A percentile compares a stretch with the other conserved stretches of the same genome.
phyloP scores from a whole-genome alignment of 2,113 vertebrate species.

The Otocyon megalotis region DNA sequence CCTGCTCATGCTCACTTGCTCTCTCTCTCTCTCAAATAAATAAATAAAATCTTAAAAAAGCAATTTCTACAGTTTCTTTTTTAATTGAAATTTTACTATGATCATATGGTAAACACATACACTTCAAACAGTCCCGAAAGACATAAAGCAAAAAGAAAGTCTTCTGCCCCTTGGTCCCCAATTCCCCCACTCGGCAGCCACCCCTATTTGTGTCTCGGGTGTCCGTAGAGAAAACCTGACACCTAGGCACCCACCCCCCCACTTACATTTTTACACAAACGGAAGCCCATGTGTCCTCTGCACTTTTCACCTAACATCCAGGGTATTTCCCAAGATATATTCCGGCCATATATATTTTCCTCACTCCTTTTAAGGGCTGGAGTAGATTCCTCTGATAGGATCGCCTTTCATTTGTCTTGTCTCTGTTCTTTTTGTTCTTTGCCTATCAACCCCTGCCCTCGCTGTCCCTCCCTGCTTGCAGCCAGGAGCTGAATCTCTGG shows the following conservation, averaged over 20 bases:
- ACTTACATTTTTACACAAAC: background rate
- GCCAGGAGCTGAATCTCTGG: background rate
- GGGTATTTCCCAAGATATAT: background rate
- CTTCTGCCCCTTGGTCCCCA: background rate
- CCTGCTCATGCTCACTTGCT: no score
- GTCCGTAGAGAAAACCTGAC: background rate
- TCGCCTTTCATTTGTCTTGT: background rate
- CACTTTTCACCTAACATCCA: background rate
- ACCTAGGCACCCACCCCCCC: background rate
- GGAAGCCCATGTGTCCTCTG: background rate
- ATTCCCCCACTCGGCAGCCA: background rate
- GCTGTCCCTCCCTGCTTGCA: background rate
- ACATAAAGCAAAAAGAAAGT: background rate
- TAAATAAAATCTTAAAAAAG: background rate
- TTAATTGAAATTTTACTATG: constrained; percentile 16
- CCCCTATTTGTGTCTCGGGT: background rate
- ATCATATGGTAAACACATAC: background rate
- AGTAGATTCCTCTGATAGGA: background rate
- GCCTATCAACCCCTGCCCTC: background rate
- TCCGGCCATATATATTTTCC: background rate
- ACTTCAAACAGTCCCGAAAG: background rate
- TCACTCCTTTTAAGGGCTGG: background rate
- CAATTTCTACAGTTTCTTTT: background rate
- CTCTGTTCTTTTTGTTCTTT: background rate
- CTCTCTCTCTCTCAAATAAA: no score